These are phyloP conservation scores for Stenopsyche tienmushanensis DNA, from an alignment of 1,140 invertebrate species.

Conservation along the genomic window DNA sequence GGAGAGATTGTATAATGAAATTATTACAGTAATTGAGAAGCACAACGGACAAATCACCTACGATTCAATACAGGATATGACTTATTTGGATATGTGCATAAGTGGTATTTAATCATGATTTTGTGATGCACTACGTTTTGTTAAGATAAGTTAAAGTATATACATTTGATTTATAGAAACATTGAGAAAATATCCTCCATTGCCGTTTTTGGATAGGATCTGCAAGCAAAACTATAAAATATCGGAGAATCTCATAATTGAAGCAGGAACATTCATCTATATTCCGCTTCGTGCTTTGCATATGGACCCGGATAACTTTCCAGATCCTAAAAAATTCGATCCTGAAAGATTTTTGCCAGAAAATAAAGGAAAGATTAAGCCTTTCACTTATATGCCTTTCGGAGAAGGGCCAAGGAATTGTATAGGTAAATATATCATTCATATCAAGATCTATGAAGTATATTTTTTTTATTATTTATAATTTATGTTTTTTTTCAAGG, in stretches of 20 bases:
- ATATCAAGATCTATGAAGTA: not conserved
- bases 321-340: constrained; percentile 50
- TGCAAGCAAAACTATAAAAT: constrained; percentile 34
- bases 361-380: constrained; percentile 45
- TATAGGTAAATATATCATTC: constrained; percentile 51
- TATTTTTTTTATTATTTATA: not conserved
- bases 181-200: constrained; percentile 53
- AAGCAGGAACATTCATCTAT: too few species aligned
- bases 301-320: constrained; percentile 43
- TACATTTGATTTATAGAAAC: constrained; percentile 50
- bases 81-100: constrained; percentile 52
- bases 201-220: constrained; percentile 51
- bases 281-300: too few species aligned
- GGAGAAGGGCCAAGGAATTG: constrained; percentile 59
- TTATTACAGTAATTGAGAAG: constrained; percentile 45
- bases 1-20: constrained; percentile 55
- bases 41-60: constrained; percentile 43
- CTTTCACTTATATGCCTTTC: constrained; percentile 56
- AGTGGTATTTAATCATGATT: too few species aligned
- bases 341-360: constrained; percentile 51
- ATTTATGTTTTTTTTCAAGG: not conserved
- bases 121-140: too few species aligned
- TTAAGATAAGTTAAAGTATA: too few species aligned
- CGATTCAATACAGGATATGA: constrained; percentile 46
- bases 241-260: too few species aligned